These are phyloP conservation scores for Paedocypris sp. DNA, from an alignment of 2,113 vertebrate species.

Conservation along the genomic window DNA sequence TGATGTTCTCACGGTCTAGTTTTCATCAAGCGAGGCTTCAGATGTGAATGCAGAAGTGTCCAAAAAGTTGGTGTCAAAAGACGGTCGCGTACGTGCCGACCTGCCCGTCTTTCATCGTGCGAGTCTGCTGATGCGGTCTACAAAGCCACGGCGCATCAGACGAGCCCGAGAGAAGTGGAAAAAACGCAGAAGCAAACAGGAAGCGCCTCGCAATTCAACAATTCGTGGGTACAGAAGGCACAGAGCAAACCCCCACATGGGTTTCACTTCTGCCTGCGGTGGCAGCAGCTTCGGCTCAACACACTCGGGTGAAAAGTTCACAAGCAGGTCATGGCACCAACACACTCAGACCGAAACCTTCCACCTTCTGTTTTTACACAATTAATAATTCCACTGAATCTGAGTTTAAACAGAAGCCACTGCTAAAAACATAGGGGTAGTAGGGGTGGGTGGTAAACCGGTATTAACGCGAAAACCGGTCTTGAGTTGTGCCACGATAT, in stretches of 20 bases:
- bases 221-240: slow-evolving; percentile 46
- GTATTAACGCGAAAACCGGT: no score
- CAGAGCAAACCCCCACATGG: slow-evolving; percentile 52
- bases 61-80: slow-evolving; percentile 33
- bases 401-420: slow-evolving; percentile 14
- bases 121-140: slow-evolving; percentile 12
- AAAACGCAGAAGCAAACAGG: slow-evolving; percentile 27
- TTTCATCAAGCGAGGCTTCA: slow-evolving; percentile 2
- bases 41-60: slow-evolving; percentile 12
- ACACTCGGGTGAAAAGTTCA: slow-evolving; percentile 55
- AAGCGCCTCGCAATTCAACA: slow-evolving; percentile 40
- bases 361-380: no score
- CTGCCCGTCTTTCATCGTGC: slow-evolving; percentile 37
- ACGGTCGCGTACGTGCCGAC: slow-evolving; percentile 52
- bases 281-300: slow-evolving; percentile 48
- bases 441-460: no score
- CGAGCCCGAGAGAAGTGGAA: slow-evolving; percentile 34
- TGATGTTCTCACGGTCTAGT: slow-evolving; percentile 19
- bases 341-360: not conserved
- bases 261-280: slow-evolving; percentile 69
- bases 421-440: slow-evolving; percentile 1
- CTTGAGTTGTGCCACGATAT: no score
- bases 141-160: slow-evolving; percentile 43
- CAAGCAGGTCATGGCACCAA: slow-evolving; percentile 45
- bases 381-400: slow-evolving; percentile 18